Evolutionary conservation across 2,797 vertebrate species (phyloP), one percentile per base, ranked within the genome.

Genomic region (Aratinga solstitialis): DNA sequence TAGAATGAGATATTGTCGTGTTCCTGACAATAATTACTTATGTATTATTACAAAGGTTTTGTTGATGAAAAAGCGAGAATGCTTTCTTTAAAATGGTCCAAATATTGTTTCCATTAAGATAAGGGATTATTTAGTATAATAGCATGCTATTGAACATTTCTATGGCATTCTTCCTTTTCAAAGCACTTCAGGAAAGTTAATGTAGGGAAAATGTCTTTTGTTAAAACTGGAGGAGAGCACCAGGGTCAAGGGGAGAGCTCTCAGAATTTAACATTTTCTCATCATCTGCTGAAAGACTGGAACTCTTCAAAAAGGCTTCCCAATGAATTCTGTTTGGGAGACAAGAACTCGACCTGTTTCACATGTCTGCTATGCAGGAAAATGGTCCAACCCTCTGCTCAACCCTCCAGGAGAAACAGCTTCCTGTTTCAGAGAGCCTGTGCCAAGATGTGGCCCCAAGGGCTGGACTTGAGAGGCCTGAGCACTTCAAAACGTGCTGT

Each of bases 21-120:
- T 82, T 93, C 91, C 87, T 93, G 77, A 74, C 71, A 87, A 61
- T 82, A 86, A 94, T 84, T 79, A 76, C 34, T 20, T 29, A 30
- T 51, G 47, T 75, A 71, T 81, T 67, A 61, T 78, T 90, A 36
- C 54, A 76, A 84, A 79, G 68, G 43, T 73, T 79, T 67, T 80
- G 71, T 77, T 95, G 80, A 89, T 90, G 88, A 77, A 93, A 93
- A 91, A 84, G 54, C 40, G 67, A 90, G 63, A 82, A 91, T 58
- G 40, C 13, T 43, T 87, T 71, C 79, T 91, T 95, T 95, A 17
- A 91, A 91, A 78, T n/a, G 67, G 51, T 88, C 29, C 32, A 87
- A 66, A 93, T 89, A 94, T 38, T 79, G 32, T 65, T 95, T 90
- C 77, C 77, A 87, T 84, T 93, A 66, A 87, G 74, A 90, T 84